These are phyloP conservation scores for Xylophagus ater DNA, from an alignment of 2,888 invertebrate genomes.

Conservation along the genomic window DNA sequence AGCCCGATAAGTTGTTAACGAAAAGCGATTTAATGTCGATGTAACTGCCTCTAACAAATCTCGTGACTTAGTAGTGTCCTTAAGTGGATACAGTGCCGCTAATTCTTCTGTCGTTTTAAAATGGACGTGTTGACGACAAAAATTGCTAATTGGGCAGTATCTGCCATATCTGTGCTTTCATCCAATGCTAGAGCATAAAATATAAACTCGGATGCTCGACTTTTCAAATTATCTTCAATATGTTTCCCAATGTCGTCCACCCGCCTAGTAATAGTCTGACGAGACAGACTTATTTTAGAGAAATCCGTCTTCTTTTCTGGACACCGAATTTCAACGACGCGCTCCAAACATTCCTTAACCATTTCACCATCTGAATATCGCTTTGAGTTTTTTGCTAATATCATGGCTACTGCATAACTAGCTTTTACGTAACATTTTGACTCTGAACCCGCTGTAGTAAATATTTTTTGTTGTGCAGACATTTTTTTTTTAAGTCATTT, in stretches of 20 bases:
- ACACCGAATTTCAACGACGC: background rate
- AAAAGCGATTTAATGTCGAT: no score
- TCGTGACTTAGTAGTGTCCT: conserved; percentile 1
- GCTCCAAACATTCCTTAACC: background rate
- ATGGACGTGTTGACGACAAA: background rate
- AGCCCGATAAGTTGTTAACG: no score
- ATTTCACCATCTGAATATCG: background rate
- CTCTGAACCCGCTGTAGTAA: background rate
- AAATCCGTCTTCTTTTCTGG: background rate
- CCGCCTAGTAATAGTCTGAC: background rate
- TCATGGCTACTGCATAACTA: background rate
- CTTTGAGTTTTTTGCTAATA: background rate
- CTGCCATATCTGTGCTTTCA: background rate
- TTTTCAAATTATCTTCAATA: no score
- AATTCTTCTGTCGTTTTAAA: background rate
- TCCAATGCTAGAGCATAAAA: background rate
- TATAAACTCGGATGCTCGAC: no score
- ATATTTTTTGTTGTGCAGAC: background rate
- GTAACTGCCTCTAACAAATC: no score
- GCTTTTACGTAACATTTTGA: background rate
- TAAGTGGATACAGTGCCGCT: background rate
- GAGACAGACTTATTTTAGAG: background rate
- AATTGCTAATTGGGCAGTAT: background rate
- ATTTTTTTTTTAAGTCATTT: background rate
- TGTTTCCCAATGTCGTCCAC: background rate